phyloP scores from a whole-genome alignment of 2,797 vertebrate genomes.

The Clangula hyemalis region DNA sequence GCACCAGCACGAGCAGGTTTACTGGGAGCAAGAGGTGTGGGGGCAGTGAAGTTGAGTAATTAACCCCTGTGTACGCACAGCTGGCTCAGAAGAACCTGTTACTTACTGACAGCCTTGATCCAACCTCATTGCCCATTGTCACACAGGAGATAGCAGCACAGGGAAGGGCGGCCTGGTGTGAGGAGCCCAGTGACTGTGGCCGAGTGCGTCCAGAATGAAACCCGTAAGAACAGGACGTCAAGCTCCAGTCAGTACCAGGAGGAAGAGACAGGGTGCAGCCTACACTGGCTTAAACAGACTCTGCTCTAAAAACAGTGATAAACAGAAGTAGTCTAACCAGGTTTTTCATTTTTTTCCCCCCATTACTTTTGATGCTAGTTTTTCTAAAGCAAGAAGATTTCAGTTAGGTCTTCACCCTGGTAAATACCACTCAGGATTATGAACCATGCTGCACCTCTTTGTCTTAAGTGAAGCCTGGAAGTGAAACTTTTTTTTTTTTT shows the following conservation, averaged over 20 bases:
- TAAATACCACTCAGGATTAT: neutral
- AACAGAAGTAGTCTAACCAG: neutral
- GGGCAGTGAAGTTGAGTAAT: neutral
- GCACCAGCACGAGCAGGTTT: neutral
- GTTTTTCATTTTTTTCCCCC: neutral
- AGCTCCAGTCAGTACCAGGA: neutral
- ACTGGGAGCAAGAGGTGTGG: neutral
- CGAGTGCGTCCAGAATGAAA: neutral
- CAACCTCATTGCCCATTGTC: neutral
- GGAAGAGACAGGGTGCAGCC: neutral
- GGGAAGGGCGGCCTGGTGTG: neutral
- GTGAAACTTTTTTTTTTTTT: neutral
- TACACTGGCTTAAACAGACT: neutral
- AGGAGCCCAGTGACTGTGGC: neutral
- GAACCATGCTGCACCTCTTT: neutral
- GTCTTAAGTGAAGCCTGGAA: neutral
- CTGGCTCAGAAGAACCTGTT: neutral
- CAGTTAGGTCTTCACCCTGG: neutral
- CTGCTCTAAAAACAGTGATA: neutral
- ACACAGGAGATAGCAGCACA: neutral
- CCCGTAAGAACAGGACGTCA: neutral
- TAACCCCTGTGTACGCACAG: neutral
- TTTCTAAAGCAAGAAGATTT: neutral
- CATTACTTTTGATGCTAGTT: neutral
- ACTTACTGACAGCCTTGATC: neutral